A percentile compares a stretch with the other conserved stretches of the same genome.
Conservation (phyloP, 2,888 invertebrate species). For the Cheilosia soror region DNA sequence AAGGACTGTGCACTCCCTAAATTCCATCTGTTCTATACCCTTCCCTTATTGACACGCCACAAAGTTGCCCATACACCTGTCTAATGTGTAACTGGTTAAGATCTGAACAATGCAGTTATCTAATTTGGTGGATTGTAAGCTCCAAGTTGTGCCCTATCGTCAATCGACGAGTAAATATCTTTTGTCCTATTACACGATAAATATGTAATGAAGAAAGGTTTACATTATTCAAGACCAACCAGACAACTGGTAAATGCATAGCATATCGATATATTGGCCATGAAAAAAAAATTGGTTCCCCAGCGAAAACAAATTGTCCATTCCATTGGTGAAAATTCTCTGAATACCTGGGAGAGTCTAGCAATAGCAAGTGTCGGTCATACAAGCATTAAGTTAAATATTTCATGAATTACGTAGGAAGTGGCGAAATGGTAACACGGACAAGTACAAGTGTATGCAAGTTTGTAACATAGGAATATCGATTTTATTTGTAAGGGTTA, state of each 20-base stretch:
- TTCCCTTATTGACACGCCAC: slow-evolving; percentile 7
- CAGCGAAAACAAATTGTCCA: slow-evolving; percentile 44
- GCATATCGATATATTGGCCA: slow-evolving; percentile 6
- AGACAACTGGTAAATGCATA: slow-evolving; percentile 4
- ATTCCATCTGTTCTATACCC: slow-evolving; percentile 2
- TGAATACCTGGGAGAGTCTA: slow-evolving; percentile 10
- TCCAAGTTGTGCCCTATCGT: background rate
- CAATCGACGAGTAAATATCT: slow-evolving; percentile 10
- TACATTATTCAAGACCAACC: slow-evolving; percentile 32
- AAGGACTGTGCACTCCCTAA: background rate
- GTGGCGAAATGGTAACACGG: slow-evolving; percentile 20
- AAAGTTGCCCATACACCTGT: slow-evolving; percentile 9
- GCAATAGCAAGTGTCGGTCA: slow-evolving; percentile 21
- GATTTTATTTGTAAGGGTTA: too few species aligned
- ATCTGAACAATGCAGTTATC: slow-evolving; percentile 3
- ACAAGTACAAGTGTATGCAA: slow-evolving; percentile 5
- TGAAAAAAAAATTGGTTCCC: background rate
- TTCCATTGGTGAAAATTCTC: slow-evolving; percentile 17
- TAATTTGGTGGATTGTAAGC: slow-evolving; percentile 8
- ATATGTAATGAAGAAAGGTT: slow-evolving; percentile 40
- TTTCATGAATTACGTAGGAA: slow-evolving; percentile 18
- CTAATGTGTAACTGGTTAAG: background rate
- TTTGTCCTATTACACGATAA: slow-evolving; percentile 37
- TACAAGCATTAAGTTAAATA: slow-evolving; percentile 41
- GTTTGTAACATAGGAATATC: background rate